Conservation (phyloP, 2,888 invertebrate species). For the Tethea ocularis region DNA sequence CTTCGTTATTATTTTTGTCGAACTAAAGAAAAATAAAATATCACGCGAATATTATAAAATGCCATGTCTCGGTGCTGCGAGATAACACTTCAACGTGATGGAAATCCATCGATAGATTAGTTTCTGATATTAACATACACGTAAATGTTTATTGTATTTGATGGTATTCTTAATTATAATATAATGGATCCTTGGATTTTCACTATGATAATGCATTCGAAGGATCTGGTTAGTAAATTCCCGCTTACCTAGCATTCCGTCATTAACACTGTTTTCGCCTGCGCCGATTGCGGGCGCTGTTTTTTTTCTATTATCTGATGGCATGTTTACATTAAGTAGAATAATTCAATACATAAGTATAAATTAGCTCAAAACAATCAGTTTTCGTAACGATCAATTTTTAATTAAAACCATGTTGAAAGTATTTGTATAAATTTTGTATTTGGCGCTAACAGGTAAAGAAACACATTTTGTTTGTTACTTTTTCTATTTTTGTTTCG, state of each 20-base stretch:
- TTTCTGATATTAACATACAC: background rate
- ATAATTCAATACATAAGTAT: background rate
- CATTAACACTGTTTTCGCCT: background rate
- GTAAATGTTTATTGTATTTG: background rate
- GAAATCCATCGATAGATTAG: background rate
- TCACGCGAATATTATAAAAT: background rate
- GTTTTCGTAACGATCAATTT: background rate
- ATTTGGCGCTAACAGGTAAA: too few species aligned
- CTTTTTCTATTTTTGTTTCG: too few species aligned
- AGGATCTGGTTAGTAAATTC: background rate
- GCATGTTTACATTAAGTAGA: constrained; percentile 1
- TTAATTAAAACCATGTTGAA: too few species aligned
- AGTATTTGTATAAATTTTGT: too few species aligned
- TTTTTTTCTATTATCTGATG: background rate
- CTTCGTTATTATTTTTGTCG: too few species aligned
- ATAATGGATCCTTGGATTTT: background rate
- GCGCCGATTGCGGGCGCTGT: background rate
- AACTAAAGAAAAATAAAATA: too few species aligned
- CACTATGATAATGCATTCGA: background rate
- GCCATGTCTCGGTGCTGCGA: background rate
- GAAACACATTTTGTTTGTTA: too few species aligned
- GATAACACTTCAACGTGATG: background rate
- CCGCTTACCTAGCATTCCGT: background rate
- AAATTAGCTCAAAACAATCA: background rate
- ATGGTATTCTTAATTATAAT: background rate